These are phyloP conservation scores for Drosophila albomicans DNA, from an alignment of 1,140 invertebrate genomes.

Conservation along the genomic window DNA sequence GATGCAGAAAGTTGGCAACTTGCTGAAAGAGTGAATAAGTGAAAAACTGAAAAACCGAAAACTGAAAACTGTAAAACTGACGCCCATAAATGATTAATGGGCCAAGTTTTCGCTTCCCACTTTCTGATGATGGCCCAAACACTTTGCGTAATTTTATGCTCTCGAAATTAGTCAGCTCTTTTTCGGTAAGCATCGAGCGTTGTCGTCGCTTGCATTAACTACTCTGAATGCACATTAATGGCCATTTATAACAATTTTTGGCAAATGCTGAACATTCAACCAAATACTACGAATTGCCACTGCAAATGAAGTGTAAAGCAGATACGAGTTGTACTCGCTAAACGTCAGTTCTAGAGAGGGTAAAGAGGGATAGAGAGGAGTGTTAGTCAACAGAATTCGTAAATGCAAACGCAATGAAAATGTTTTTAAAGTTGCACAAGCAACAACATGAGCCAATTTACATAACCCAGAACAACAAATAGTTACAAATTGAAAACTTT, in stretches of 20 bases:
- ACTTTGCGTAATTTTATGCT: conserved; percentile 70
- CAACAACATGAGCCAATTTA: conserved; percentile 67
- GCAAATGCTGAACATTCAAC: conserved; percentile 44
- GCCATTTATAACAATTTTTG: conserved; percentile 67
- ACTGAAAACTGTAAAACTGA: conserved; percentile 53
- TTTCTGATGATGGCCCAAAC: conserved; percentile 65
- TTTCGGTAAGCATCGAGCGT: conserved; percentile 3
- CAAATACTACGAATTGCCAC: conserved; percentile 41
- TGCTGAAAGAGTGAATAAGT: conserved; percentile 50
- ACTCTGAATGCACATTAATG: conserved; percentile 65
- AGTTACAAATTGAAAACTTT: conserved; percentile 83
- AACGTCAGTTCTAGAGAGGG: too few species aligned
- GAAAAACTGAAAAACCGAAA: conserved; percentile 23
- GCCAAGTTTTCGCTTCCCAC: conserved; percentile 54
- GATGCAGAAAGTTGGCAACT: conserved; percentile 69
- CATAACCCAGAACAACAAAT: conserved; percentile 82
- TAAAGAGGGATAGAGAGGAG: not conserved
- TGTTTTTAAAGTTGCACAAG: conserved; percentile 54
- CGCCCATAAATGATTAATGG: conserved; percentile 82
- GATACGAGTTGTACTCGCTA: conserved; percentile 45
- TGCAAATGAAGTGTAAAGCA: conserved; percentile 77
- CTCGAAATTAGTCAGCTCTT: conserved; percentile 69
- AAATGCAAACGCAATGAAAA: conserved; percentile 59
- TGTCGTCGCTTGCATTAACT: conserved; percentile 20
- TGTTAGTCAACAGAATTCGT: conserved; percentile 11